Evolutionary conservation across 2,888 invertebrate genomes (phyloP).

Genomic region (Chymomyza caudatula): DNA sequence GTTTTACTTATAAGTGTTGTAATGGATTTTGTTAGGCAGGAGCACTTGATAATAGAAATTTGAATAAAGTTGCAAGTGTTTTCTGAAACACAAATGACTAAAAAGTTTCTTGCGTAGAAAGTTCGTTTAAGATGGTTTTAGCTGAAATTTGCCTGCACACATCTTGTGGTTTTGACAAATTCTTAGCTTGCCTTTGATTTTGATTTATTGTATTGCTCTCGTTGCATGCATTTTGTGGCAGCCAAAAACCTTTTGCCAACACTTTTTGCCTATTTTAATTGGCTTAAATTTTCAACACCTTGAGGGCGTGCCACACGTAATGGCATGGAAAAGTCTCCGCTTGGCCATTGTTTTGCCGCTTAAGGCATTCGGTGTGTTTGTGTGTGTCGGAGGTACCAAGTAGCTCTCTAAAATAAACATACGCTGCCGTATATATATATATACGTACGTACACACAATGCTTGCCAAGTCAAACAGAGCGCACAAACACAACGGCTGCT

Average conservation of each 20-base stretch:
- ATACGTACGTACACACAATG: constrained; percentile 21
- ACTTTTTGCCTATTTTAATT: constrained; percentile 50
- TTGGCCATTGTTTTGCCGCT: constrained; percentile 64
- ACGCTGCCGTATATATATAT: constrained; percentile 44
- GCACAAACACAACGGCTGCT: not conserved
- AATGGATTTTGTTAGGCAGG: too few species aligned
- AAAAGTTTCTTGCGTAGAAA: too few species aligned
- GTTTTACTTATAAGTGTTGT: too few species aligned
- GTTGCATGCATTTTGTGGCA: not conserved
- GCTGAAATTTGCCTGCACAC: not conserved
- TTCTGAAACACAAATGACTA: too few species aligned
- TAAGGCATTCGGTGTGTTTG: constrained; percentile 51
- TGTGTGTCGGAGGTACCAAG: constrained; percentile 23
- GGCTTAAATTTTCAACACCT: constrained; percentile 66
- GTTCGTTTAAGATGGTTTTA: not conserved
- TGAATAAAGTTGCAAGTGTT: too few species aligned
- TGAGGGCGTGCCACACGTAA: not conserved
- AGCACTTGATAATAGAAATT: too few species aligned
- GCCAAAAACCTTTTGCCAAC: not conserved
- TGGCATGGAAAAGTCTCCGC: constrained; percentile 15
- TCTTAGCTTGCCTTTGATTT: constrained; percentile 17
- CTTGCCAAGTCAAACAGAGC: constrained; percentile 26
- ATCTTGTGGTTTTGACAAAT: not conserved
- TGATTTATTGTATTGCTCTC: constrained; percentile 42
- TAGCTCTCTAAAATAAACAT: constrained; percentile 55